Conservation (phyloP, 2,888 invertebrate genomes). For the Aphidoletes aphidimyza region DNA sequence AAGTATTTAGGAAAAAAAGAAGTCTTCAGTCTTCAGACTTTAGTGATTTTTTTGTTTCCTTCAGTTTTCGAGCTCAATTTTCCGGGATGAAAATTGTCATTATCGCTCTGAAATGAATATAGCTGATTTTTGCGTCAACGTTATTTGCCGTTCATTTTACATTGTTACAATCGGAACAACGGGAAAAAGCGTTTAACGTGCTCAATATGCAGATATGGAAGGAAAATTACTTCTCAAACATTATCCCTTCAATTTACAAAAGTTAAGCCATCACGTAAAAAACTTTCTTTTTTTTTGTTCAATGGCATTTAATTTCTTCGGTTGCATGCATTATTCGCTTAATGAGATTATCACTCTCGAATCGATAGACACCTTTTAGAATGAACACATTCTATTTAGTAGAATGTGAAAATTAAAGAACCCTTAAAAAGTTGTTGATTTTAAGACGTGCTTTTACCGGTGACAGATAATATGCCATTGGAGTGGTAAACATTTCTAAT, state of each 20-base stretch:
- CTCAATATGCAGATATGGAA: background rate
- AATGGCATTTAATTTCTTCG: background rate
- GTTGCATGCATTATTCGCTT: conserved; percentile 26
- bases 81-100: conserved; percentile 32
- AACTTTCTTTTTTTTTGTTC: too few relatives aligned
- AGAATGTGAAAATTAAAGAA: background rate
- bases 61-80: background rate
- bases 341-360: conserved; percentile 21
- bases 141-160: background rate
- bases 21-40: background rate
- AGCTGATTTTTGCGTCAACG: conserved; percentile 49
- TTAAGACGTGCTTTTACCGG: background rate
- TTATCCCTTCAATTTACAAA: conserved; percentile 30
- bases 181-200: conserved; percentile 41
- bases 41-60: background rate
- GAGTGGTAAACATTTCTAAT: background rate
- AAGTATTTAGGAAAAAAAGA: background rate
- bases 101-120: conserved; percentile 47
- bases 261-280: background rate
- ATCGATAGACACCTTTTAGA: background rate
- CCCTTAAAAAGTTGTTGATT: background rate
- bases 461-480: background rate
- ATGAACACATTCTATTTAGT: too few relatives aligned
- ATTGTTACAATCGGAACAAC: background rate
- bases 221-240: conserved; percentile 53